phyloP scores from a whole-genome alignment of 1,140 invertebrate genomes.

The Berghia stephanieae region DNA sequence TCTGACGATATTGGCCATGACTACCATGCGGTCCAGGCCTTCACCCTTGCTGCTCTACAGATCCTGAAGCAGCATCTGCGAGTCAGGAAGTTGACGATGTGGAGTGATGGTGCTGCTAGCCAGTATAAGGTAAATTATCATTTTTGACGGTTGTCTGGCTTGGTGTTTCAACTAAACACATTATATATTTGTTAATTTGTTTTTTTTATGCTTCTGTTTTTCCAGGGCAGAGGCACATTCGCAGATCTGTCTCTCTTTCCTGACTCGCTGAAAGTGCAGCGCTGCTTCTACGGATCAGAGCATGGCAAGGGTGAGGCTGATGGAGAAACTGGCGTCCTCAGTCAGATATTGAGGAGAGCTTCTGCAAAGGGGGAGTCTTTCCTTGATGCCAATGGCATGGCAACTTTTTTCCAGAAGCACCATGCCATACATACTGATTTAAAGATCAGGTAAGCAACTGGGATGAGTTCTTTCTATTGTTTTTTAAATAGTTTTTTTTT shows the following conservation, averaged over 20 bases:
- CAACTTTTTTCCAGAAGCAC: no score
- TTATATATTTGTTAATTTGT: no score
- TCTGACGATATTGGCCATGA: constrained; percentile 38
- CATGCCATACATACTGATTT: no score
- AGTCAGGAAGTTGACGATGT: not conserved
- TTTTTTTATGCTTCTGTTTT: no score
- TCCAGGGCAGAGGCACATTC: constrained; percentile 18
- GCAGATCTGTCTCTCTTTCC: not conserved
- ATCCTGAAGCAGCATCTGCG: not conserved
- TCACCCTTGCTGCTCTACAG: constrained; percentile 3
- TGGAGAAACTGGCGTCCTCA: constrained; percentile 24
- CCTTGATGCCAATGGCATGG: not conserved
- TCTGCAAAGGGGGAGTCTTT: not conserved
- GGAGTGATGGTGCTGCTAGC: constrained; percentile 19
- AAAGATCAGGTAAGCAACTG: no score
- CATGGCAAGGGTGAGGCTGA: constrained; percentile 30
- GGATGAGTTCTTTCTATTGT: no score
- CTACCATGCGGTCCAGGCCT: constrained; percentile 37
- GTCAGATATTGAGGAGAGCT: not conserved
- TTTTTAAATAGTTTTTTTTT: no score
- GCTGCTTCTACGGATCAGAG: constrained; percentile 17
- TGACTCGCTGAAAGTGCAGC: not conserved
- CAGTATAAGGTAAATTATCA: no score
- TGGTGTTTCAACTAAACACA: no score
- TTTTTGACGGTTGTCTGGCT: no score